Evolutionary conservation across 2,113 vertebrate genomes (phyloP).

Genomic region (Percina caprodes): DNA sequence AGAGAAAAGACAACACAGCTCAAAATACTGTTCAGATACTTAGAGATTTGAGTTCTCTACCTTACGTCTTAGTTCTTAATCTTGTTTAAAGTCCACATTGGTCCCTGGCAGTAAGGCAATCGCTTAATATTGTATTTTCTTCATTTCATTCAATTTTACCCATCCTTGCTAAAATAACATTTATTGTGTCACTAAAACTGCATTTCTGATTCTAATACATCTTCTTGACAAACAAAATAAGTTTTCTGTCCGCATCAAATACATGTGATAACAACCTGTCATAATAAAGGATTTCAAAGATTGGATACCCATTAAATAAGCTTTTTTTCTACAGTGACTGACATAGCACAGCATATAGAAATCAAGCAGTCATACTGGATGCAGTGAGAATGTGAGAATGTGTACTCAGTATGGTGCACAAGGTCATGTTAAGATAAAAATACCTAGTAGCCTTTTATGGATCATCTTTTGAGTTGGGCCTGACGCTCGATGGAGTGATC

Average conservation of each 20-base stretch:
- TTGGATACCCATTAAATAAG: background rate
- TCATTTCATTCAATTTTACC: no score
- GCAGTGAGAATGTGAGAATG: constrained; percentile 77
- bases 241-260: no score
- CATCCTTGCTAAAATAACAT: no score
- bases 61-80: background rate
- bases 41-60: background rate
- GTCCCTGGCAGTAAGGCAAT: background rate
- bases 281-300: no score
- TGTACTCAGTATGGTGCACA: constrained; percentile 73
- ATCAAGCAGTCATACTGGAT: constrained; percentile 54
- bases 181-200: no score
- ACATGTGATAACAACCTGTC: no score
- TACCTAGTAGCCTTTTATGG: constrained; percentile 83
- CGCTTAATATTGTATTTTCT: background rate
- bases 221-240: no score
- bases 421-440: constrained; percentile 84
- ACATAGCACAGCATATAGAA: constrained; percentile 45
- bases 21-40: constrained; percentile 9
- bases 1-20: constrained; percentile 28
- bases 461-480: constrained; percentile 72
- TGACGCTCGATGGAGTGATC: constrained; percentile 59
- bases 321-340: constrained; percentile 23
- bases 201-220: no score
- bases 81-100: background rate